Evolutionary conservation across 2,888 invertebrate genomes (phyloP), one percentile per base, ranked within the genome.

Genomic region (Synergus japonicus): DNA sequence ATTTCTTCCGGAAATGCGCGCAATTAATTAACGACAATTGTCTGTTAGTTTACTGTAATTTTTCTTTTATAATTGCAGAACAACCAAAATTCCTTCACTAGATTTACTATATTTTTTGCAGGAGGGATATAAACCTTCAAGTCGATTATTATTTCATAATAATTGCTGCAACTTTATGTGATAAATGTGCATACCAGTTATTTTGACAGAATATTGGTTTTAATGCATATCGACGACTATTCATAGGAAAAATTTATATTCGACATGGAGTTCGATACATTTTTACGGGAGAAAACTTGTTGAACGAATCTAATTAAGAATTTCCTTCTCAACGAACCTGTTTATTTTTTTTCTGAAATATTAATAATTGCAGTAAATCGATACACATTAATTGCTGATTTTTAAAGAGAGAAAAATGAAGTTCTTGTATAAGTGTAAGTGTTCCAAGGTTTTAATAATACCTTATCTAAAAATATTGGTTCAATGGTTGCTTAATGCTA

Each of bases 11-110:
- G 22, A 29, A 29, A 29, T 29, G 22, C 22, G 22, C 22, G 2
- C 22, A 29, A 29, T 29, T 29, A 29, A 29, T 29, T 29, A 29
- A 29, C 22, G 22, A 29, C 2, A 29, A 29, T 29, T 29, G 1
- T 29, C 2, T 29, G 2, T 29, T 29, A 29, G 22, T 29, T 29
- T 29, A 29, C 22, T 29, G 22, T 2, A 29, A 29, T 29, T 29
- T 22, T 22, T 22, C 22, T 22, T 22, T 1, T 22, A 22, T 22
- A 22, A 22, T 22, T 22, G 29, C 10, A 64, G 46, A 79, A 78
- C 77, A 64, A 78, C n/a, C 13, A 67, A 69, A 81, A 79, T 76
- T 63, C 63, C 58, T 64, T 41, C n/a, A n/a, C 7, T 54, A 2
- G 29, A 29, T 5, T 49, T 49, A 7, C 49, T 49, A 49, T 15